These are phyloP conservation scores for Psephotus haematonotus DNA, from an alignment of 2,113 vertebrate species.

Conservation along the genomic window DNA sequence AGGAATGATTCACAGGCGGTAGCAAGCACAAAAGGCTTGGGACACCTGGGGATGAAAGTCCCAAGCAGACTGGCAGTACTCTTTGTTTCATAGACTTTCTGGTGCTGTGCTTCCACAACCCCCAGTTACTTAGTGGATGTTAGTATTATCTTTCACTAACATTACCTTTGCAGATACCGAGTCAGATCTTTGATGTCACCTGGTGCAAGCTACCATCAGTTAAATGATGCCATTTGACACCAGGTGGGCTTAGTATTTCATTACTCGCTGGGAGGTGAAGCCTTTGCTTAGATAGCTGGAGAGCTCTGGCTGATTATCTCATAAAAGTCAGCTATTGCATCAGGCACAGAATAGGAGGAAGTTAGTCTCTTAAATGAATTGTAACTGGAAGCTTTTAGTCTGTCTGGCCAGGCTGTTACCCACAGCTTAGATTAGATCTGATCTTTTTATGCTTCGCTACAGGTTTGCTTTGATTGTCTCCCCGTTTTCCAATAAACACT, in stretches of 20 bases:
- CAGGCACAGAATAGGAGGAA: background rate
- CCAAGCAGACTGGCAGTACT: background rate
- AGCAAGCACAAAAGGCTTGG: background rate
- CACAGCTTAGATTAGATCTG: conserved; percentile 31
- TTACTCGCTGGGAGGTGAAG: background rate
- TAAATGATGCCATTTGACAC: background rate
- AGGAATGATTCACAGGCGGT: accelerated
- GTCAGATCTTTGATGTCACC: background rate
- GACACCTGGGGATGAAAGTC: background rate
- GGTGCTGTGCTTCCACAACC: background rate
- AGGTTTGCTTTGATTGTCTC: conserved; percentile 29
- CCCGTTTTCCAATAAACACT: conserved; percentile 5
- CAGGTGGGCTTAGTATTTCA: background rate
- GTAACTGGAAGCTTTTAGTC: conserved; percentile 5
- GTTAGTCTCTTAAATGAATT: conserved; percentile 3
- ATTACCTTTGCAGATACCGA: background rate
- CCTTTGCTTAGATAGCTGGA: background rate
- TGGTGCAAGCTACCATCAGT: background rate
- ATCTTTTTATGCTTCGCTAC: conserved; percentile 10
- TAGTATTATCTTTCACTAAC: background rate
- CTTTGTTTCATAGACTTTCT: background rate
- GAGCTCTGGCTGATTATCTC: background rate
- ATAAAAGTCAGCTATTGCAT: conserved; percentile 7
- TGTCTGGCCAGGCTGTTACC: background rate
- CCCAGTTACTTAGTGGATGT: background rate